phyloP scores from a whole-genome alignment of 2,888 invertebrate genomes.

The Amblyjoppa fuscipennis region DNA sequence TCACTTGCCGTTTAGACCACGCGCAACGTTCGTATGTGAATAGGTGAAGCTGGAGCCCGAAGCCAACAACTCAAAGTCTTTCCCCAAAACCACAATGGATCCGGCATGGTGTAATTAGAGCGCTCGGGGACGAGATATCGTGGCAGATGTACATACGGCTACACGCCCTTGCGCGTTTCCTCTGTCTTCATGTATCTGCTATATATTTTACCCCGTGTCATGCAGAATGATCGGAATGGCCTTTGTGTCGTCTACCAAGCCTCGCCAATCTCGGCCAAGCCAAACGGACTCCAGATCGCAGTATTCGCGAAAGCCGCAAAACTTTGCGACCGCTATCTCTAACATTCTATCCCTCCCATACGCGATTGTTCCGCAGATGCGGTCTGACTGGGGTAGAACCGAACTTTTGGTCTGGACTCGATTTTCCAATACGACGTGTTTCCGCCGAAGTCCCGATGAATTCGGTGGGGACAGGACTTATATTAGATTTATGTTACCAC shows the following conservation, averaged over 20 bases:
- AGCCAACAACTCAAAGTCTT: conserved; percentile 8
- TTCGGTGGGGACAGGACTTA: background rate
- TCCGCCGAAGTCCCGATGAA: background rate
- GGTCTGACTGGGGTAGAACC: conserved; percentile 11
- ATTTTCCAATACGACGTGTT: conserved; percentile 11
- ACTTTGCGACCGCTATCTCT: conserved; percentile 1
- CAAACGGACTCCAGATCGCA: background rate
- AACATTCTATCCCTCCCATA: conserved; percentile 4
- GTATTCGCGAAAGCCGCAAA: conserved; percentile 19
- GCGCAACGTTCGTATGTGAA: background rate
- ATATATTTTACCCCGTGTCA: conserved; percentile 22
- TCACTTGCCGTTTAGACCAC: background rate
- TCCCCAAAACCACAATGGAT: conserved; percentile 1
- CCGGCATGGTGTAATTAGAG: conserved; percentile 1
- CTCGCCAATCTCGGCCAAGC: background rate
- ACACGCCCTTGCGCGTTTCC: conserved; percentile 24
- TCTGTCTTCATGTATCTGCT: conserved; percentile 2
- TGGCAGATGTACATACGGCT: conserved; percentile 29
- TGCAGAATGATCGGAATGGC: conserved; percentile 24
- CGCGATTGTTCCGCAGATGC: conserved; percentile 11
- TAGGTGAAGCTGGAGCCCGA: background rate
- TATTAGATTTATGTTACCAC: background rate
- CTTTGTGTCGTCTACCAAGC: conserved; percentile 34
- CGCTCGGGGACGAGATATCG: background rate
- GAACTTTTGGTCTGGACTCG: conserved; percentile 7